phyloP scores from a whole-genome alignment of 2,888 invertebrate species.

The Onthophagus sagittarius region DNA sequence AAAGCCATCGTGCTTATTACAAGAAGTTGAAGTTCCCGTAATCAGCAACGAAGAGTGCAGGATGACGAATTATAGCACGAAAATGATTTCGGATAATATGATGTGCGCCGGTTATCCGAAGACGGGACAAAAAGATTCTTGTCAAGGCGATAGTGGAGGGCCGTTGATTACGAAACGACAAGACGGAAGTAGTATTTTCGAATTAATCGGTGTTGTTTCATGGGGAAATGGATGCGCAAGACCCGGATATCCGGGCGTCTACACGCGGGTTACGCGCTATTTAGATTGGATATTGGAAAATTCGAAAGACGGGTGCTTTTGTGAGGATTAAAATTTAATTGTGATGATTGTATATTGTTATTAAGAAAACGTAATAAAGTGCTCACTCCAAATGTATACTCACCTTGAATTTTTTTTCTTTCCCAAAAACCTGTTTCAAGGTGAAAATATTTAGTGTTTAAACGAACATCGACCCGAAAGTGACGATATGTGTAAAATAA shows the following conservation, averaged over 20 bases:
- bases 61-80: slow-evolving; percentile 73
- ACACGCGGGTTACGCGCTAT: slow-evolving; percentile 78
- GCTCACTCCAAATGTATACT: not conserved
- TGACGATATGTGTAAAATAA: not conserved
- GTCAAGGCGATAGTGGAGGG: slow-evolving; percentile 82
- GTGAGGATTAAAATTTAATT: slow-evolving; percentile 56
- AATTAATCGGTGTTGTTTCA: slow-evolving; percentile 79
- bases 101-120: slow-evolving; percentile 76
- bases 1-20: slow-evolving; percentile 76
- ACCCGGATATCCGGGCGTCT: slow-evolving; percentile 80
- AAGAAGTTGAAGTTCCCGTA: slow-evolving; percentile 78
- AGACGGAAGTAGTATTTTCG: slow-evolving; percentile 69
- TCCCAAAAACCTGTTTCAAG: not conserved
- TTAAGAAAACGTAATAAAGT: not conserved
- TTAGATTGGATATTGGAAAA: slow-evolving; percentile 77
- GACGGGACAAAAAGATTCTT: slow-evolving; percentile 71
- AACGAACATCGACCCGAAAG: not conserved
- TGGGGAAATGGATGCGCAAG: slow-evolving; percentile 90
- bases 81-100: slow-evolving; percentile 88
- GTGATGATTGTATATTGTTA: not conserved
- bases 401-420: not conserved
- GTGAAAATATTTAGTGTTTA: not conserved
- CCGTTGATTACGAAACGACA: slow-evolving; percentile 66
- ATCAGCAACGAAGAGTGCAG: slow-evolving; percentile 69
- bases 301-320: slow-evolving; percentile 78